Percentiles rank a stretch among this genome's conserved stretches.
Evolutionary conservation across 2,797 vertebrate genomes (phyloP).

Genomic region (Poecilia picta): DNA sequence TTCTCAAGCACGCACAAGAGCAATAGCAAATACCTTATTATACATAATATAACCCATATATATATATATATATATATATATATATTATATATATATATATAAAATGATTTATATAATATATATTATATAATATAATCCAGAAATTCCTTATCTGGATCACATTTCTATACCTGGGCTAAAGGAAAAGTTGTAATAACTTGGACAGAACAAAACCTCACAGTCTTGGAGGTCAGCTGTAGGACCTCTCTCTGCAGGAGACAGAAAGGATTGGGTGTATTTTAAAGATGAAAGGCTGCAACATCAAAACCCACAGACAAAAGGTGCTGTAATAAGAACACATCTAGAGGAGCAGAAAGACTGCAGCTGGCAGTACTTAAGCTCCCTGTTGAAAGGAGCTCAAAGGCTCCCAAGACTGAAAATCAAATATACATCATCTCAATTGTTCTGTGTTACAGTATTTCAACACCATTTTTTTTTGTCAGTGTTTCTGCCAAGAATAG

Average conservation of each 20-base stretch:
- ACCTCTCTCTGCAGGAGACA: constrained; percentile 25
- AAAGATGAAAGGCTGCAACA: constrained; percentile 61
- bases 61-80: no score
- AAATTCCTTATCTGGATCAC: constrained; percentile 3
- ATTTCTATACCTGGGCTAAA: neutral
- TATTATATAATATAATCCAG: no score
- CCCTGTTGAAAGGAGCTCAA: constrained; percentile 24
- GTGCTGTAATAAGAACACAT: constrained; percentile 43
- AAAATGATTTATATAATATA: no score
- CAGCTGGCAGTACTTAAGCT: constrained; percentile 49
- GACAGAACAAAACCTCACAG: constrained; percentile 8
- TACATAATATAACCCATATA: no score
- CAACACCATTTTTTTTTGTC: constrained; percentile 5
- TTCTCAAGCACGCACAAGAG: constrained; percentile 21
- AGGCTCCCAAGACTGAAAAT: constrained; percentile 14
- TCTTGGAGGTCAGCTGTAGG: neutral
- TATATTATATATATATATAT: no score
- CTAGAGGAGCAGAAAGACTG: constrained; percentile 35
- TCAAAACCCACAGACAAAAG: constrained; percentile 56
- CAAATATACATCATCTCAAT: constrained; percentile 13
- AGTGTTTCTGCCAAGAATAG: neutral
- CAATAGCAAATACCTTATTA: constrained; percentile 4
- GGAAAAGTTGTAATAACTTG: neutral
- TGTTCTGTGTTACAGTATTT: constrained; percentile 22
- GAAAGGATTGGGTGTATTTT: constrained; percentile 12